Percentiles rank a stretch among this genome's conserved stretches.
Conservation (phyloP, 64 coral and sea anemone species). For the Stichodactyla mertensii region DNA sequence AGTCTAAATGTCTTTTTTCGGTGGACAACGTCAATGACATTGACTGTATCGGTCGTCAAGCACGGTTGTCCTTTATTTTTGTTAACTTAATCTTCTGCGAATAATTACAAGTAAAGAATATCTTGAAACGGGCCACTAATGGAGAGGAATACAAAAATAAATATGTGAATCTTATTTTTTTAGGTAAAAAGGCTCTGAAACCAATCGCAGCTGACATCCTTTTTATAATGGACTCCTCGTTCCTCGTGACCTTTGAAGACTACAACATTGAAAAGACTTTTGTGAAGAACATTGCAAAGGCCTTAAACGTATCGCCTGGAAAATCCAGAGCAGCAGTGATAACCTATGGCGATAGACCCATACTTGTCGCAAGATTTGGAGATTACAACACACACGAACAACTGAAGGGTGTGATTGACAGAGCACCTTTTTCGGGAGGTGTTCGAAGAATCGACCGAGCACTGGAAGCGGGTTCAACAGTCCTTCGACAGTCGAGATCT, state of each 20-base stretch:
- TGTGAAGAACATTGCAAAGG: conserved; percentile 60
- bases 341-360: conserved; percentile 38
- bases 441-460: conserved; percentile 61
- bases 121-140: no score
- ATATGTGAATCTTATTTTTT: background rate
- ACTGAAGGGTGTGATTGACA: conserved; percentile 23
- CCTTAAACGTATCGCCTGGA: conserved; percentile 52
- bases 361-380: conserved; percentile 29
- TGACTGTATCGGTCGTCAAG: no score
- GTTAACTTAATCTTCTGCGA: no score
- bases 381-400: conserved; percentile 3
- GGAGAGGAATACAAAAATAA: no score
- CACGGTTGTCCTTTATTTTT: no score
- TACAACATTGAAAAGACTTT: conserved; percentile 48
- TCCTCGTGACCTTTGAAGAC: conserved; percentile 8
- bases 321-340: conserved; percentile 49
- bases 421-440: conserved; percentile 20
- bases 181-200: conserved; percentile 19
- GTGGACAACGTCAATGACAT: no score
- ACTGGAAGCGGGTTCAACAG: conserved; percentile 29
- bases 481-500: conserved; percentile 11
- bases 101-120: no score
- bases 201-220: conserved; percentile 39
- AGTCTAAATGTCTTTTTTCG: no score
- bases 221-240: conserved; percentile 67